A percentile compares a stretch with the other conserved stretches of the same genome.
phyloP scores from a whole-genome alignment of 2,113 vertebrate species.

The Microcebus lehilahytsara region DNA sequence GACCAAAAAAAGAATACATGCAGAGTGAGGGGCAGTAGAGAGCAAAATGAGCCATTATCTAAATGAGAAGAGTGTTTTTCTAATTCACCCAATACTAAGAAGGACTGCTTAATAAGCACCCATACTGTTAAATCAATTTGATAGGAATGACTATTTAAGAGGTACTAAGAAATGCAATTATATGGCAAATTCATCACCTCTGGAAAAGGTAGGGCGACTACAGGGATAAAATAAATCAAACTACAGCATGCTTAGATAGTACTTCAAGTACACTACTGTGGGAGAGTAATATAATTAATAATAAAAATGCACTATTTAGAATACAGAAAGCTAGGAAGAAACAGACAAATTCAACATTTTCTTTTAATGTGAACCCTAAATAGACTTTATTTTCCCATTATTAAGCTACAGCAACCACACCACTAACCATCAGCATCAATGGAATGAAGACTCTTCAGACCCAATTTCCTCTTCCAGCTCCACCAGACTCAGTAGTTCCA shows the following conservation, averaged over 20 bases:
- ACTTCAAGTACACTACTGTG: background rate
- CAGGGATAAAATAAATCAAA: constrained; percentile 45
- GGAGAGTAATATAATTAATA: constrained; percentile 5
- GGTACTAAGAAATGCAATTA: constrained; percentile 42
- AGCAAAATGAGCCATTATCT: constrained; percentile 26
- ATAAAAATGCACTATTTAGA: background rate
- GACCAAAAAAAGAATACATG: background rate
- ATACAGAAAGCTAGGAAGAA: background rate
- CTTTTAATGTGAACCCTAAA: background rate
- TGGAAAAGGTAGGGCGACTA: constrained; percentile 19
- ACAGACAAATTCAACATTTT: background rate
- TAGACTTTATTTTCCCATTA: background rate
- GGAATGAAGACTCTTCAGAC: background rate
- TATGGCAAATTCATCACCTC: constrained; percentile 1
- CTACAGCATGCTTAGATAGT: background rate
- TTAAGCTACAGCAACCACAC: background rate
- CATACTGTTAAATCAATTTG: constrained; percentile 55
- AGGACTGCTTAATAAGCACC: constrained; percentile 18
- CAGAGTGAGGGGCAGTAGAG: background rate
- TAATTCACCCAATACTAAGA: constrained; percentile 32
- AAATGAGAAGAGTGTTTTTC: background rate
- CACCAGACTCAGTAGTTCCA: background rate
- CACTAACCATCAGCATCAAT: background rate
- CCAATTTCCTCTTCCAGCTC: background rate
- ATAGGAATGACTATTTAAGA: constrained; percentile 33